Conservation (phyloP, 2,888 invertebrate genomes). For the Amblyjoppa proteus region DNA sequence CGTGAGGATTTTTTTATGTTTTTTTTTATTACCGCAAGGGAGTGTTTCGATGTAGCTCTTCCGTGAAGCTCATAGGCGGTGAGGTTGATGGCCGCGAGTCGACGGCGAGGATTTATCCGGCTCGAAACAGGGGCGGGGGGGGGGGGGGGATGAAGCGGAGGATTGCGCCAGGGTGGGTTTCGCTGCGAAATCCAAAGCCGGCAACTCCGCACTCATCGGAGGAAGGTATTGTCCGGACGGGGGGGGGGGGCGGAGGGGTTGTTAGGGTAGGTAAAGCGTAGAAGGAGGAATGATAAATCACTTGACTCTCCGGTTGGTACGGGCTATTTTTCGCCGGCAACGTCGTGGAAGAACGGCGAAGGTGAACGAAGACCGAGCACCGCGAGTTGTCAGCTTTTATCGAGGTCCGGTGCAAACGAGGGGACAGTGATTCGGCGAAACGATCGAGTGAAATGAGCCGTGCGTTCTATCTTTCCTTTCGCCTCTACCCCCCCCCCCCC, state of each 20-base stretch:
- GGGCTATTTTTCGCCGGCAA: not conserved
- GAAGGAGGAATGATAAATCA: constrained; percentile 41
- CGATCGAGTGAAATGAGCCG: constrained; percentile 19
- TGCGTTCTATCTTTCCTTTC: not conserved
- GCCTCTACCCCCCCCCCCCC: not conserved
- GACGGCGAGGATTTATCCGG: constrained; percentile 31
- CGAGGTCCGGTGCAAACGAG: constrained; percentile 49
- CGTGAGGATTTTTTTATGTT: constrained; percentile 26
- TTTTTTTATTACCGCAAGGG: not conserved
- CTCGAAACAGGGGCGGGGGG: not conserved
- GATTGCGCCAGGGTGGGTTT: constrained; percentile 3
- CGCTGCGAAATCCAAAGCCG: constrained; percentile 31
- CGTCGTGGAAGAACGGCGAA: constrained; percentile 9
- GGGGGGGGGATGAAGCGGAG: constrained; percentile 10
- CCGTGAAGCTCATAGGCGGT: constrained; percentile 2
- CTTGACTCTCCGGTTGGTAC: constrained; percentile 11
- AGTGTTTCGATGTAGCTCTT: constrained; percentile 17
- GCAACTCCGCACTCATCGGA: constrained; percentile 22
- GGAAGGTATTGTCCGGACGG: constrained; percentile 18
- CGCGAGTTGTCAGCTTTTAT: constrained; percentile 48
- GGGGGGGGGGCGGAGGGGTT: not conserved
- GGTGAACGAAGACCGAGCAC: constrained; percentile 4
- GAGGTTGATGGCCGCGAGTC: constrained; percentile 1
- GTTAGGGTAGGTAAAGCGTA: constrained; percentile 20
- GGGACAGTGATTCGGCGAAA: constrained; percentile 39